Conservation (phyloP, 1,140 invertebrate genomes). For the Dendrolimus kikuchii region DNA sequence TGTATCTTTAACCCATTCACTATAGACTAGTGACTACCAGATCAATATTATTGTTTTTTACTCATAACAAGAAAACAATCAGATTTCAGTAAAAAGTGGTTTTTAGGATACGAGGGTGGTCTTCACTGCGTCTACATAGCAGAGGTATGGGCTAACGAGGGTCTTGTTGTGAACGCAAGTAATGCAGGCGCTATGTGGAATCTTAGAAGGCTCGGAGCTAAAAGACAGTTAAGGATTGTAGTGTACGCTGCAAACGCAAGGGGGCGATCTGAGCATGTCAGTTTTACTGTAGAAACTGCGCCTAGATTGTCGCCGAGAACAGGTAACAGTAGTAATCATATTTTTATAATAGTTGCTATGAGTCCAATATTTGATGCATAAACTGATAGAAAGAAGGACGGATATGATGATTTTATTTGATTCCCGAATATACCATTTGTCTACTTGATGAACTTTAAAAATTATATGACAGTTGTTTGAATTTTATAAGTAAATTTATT, state of each 20-base stretch:
- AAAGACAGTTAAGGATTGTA: slow-evolving; percentile 66
- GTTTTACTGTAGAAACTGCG: slow-evolving; percentile 69
- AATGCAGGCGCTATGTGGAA: slow-evolving; percentile 66
- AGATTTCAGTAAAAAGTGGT: neutral
- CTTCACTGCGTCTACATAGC: slow-evolving; percentile 87
- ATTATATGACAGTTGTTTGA: neutral
- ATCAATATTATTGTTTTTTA: neutral
- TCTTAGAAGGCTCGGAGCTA: slow-evolving; percentile 69
- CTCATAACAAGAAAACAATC: neutral
- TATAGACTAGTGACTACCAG: slow-evolving; percentile 5
- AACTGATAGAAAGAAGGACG: neutral
- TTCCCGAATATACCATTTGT: neutral
- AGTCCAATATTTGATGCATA: neutral
- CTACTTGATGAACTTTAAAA: neutral
- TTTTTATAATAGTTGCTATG: neutral
- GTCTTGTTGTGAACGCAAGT: slow-evolving; percentile 66
- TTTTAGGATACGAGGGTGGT: slow-evolving; percentile 89
- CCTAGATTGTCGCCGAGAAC: slow-evolving; percentile 45
- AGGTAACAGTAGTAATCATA: slow-evolving; percentile 19
- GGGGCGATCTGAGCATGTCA: slow-evolving; percentile 73
- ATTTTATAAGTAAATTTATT: slow-evolving; percentile 1
- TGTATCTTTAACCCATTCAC: neutral
- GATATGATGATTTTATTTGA: neutral
- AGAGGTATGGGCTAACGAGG: slow-evolving; percentile 76
- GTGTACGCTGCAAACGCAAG: slow-evolving; percentile 77